A percentile compares a stretch with the other conserved stretches of the same genome.
Evolutionary conservation across 2,888 invertebrate species (phyloP).

Genomic region (Latheticus oryzae): DNA sequence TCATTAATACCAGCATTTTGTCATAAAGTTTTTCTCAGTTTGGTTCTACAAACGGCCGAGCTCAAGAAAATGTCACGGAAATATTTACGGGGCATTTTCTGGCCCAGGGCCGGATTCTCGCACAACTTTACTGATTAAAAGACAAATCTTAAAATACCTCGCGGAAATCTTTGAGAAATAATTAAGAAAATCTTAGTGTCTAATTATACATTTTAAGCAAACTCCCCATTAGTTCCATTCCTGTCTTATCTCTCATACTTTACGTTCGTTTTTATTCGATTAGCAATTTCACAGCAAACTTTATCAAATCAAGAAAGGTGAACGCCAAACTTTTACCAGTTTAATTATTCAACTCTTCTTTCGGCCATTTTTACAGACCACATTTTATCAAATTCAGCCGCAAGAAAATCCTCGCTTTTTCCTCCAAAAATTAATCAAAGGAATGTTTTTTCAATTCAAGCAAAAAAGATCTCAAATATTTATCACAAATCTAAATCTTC

Average conservation of each 20-base stretch:
- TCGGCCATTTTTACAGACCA: too few species aligned
- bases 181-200: constrained; percentile 9
- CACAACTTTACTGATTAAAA: constrained; percentile 22
- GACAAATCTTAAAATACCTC: constrained; percentile 6
- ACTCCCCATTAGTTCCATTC: constrained; percentile 17
- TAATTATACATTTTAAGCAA: constrained; percentile 21
- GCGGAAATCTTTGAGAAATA: constrained; percentile 12
- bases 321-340: too few species aligned
- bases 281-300: constrained; percentile 5
- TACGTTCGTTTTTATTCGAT: constrained; percentile 1
- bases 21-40: constrained; percentile 46
- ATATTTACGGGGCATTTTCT: constrained; percentile 34
- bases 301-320: constrained; percentile 4
- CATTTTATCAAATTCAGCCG: too few species aligned
- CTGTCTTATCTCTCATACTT: constrained; percentile 8
- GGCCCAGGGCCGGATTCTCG: constrained; percentile 21
- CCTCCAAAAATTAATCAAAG: too few species aligned
- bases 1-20: constrained; percentile 52
- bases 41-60: constrained; percentile 36
- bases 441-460: too few species aligned
- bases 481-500: too few species aligned
- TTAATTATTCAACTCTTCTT: too few species aligned
- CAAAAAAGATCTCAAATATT: too few species aligned
- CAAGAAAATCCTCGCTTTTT: too few species aligned
- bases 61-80: constrained; percentile 31